Conservation (phyloP, 2,797 vertebrate species). For the Diglossa cyanea region DNA sequence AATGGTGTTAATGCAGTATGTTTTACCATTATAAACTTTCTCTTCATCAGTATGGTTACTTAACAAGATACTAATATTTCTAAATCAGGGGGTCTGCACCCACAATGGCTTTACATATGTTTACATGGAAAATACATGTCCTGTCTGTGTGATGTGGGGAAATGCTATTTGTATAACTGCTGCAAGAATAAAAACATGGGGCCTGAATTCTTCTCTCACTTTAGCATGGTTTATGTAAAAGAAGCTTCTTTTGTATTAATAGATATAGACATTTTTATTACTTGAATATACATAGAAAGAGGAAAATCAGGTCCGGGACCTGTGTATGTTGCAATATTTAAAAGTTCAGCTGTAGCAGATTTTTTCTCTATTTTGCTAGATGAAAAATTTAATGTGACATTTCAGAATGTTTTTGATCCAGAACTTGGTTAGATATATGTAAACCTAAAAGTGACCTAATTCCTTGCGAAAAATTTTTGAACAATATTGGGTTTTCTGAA, state of each 20-base stretch:
- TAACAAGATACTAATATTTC: slow-evolving; percentile 38
- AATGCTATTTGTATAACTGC: neutral
- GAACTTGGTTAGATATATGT: neutral
- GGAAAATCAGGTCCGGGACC: neutral
- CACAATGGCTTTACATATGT: neutral
- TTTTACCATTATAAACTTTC: slow-evolving; percentile 53
- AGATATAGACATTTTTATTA: neutral
- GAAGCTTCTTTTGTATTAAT: neutral
- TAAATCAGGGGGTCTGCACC: neutral
- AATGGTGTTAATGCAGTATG: slow-evolving; percentile 46
- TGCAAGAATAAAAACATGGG: neutral
- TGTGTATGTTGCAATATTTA: neutral
- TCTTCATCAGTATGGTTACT: neutral
- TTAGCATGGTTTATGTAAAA: neutral
- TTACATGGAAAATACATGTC: neutral
- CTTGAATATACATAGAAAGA: neutral
- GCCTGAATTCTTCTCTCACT: neutral
- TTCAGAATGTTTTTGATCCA: neutral
- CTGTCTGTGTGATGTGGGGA: neutral
- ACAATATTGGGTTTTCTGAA: neutral
- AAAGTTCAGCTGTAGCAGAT: neutral
- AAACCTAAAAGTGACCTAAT: neutral
- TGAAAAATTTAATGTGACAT: neutral
- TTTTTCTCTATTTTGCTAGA: neutral
- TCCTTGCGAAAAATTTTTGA: neutral